Evolutionary conservation across 1,140 invertebrate species (phyloP), one percentile per base, ranked within the genome.

Genomic region (Popillia japonica): DNA sequence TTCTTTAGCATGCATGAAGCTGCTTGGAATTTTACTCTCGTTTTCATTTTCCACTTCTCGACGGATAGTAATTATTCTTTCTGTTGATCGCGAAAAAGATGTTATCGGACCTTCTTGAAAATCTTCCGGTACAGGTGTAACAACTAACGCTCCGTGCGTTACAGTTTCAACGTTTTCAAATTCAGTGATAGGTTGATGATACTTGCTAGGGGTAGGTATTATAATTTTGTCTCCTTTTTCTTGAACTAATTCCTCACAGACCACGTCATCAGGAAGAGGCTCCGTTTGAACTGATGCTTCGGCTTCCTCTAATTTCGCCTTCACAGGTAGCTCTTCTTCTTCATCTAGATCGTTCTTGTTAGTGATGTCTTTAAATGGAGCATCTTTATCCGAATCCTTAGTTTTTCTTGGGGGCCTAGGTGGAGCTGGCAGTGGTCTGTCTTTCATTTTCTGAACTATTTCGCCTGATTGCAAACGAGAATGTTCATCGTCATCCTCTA

Each of bases 271-370:
- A 0, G 94, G 93, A 22, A 95, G 82, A 0, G 94, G 93, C 86
- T 95, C 94, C 0, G 94, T 95, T 87, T 95, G 94, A 0, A 93
- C 95, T 0, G 93, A 94, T 2, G 93, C 91, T 81, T 93, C 92
- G 22, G 91, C 91, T 86, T 95, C 92, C 59, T 91, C 82, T 42
- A 77, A 83, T 79, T 87, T 87, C 22, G 22, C 3, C 7, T 82
- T 84, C 17, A 84, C 86, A 81, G 9, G 76, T 44, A 2, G n/a
- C 34, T 20, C 23, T 20, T 41, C 23, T 20, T 41, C 77, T 27
- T 10, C 41, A 8, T 76, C 44, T 23, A 84, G 78, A 78, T 84
- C 84, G 40, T 80, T 76, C 79, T 82, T 40, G 22, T 81, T 77
- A 7, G 84, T 85, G 20, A 85, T 84, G 34, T 88, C 85, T 59